These are phyloP conservation scores for Apocrypta bakeri DNA, from an alignment of 1,140 invertebrate genomes.

Conservation along the genomic window DNA sequence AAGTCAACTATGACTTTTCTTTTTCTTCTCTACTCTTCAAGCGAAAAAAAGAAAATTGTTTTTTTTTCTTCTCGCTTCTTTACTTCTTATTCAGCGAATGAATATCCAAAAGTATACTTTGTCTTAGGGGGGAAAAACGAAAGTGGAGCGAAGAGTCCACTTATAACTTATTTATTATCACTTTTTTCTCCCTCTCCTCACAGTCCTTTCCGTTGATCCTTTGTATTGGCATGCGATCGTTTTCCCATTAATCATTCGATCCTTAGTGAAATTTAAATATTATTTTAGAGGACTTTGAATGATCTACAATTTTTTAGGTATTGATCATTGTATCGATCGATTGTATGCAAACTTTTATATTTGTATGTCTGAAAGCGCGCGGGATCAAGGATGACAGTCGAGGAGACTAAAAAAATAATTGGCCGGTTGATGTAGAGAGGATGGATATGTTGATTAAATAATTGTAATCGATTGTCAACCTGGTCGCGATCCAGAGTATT, in stretches of 20 bases:
- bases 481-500: constrained; percentile 68
- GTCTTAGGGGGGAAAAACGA: constrained; percentile 15
- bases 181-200: neutral
- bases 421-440: constrained; percentile 8
- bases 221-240: constrained; percentile 20
- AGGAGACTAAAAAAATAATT: neutral
- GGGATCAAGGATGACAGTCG: constrained; percentile 33
- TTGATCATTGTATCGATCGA: constrained; percentile 40
- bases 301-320: constrained; percentile 45
- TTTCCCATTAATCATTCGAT: neutral
- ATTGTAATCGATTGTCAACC: constrained; percentile 45
- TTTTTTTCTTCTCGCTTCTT: constrained; percentile 31
- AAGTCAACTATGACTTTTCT: constrained; percentile 25
- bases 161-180: constrained; percentile 51
- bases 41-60: constrained; percentile 29
- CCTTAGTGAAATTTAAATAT: constrained; percentile 43
- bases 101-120: constrained; percentile 22
- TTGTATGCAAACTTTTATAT: constrained; percentile 52
- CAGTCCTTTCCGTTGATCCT: constrained; percentile 4
- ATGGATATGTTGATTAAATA: constrained; percentile 6
- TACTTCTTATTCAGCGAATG: constrained; percentile 38
- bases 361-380: constrained; percentile 46
- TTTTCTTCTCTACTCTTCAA: constrained; percentile 34
- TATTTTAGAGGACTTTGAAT: constrained; percentile 45
- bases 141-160: constrained; percentile 29